phyloP scores from a whole-genome alignment of 1,140 invertebrate genomes.

The Apis laboriosa region DNA sequence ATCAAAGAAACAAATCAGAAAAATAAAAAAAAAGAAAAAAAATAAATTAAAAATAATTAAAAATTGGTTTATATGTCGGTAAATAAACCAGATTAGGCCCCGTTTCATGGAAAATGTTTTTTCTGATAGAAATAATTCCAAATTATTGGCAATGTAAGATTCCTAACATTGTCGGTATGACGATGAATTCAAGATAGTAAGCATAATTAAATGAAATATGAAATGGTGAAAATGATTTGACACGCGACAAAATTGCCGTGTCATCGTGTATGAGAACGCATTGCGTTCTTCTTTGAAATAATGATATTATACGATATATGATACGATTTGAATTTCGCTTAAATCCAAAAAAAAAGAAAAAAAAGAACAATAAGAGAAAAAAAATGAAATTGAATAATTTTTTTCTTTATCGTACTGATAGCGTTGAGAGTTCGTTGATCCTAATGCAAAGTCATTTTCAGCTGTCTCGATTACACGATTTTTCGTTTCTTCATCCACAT shows the following conservation, averaged over 20 bases:
- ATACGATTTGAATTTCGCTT: neutral
- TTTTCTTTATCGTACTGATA: constrained; percentile 70
- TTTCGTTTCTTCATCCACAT: constrained; percentile 66
- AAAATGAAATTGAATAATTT: constrained; percentile 22
- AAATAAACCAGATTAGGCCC: neutral
- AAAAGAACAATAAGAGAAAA: neutral
- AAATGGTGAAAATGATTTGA: constrained; percentile 71
- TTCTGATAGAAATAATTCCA: constrained; percentile 63
- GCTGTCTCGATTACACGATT: constrained; percentile 45
- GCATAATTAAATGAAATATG: constrained; percentile 23
- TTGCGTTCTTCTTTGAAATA: constrained; percentile 37
- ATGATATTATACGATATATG: constrained; percentile 11
- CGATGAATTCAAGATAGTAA: constrained; percentile 12
- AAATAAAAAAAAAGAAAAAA: too few species aligned
- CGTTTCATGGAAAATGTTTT: constrained; percentile 24
- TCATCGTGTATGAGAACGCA: too few species aligned
- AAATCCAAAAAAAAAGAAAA: neutral
- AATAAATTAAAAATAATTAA: too few species aligned
- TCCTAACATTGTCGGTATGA: constrained; percentile 1
- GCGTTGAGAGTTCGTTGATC: constrained; percentile 55
- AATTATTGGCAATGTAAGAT: constrained; percentile 47
- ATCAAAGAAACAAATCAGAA: neutral
- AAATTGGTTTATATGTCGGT: neutral
- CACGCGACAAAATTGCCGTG: constrained; percentile 67
- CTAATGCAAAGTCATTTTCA: constrained; percentile 64